phyloP scores from a whole-genome alignment of 2,797 vertebrate genomes.

The Tolypeutes matacus region DNA sequence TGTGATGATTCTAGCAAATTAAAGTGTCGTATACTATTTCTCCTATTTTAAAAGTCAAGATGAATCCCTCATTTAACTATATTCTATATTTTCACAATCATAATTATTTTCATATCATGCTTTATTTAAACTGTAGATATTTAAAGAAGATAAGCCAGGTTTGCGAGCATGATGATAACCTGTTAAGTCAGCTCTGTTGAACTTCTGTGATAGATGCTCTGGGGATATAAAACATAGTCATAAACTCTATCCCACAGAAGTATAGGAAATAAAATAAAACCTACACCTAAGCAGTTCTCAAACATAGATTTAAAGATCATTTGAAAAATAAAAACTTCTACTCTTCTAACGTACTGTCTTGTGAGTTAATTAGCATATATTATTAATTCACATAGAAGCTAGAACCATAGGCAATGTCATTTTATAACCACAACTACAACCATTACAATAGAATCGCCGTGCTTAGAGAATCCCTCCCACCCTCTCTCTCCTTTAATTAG shows the following conservation, averaged over 20 bases:
- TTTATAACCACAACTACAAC: neutral
- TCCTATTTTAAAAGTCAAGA: conserved; percentile 64
- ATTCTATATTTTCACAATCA: conserved; percentile 15
- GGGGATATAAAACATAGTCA: neutral
- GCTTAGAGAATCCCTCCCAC: neutral
- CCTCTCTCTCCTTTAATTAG: neutral
- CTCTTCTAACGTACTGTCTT: neutral
- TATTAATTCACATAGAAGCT: neutral
- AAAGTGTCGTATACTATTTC: conserved; percentile 69
- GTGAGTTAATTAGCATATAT: neutral
- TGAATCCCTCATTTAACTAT: conserved; percentile 65
- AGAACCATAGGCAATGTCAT: neutral
- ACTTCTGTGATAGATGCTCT: neutral
- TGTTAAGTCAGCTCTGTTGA: conserved; percentile 10
- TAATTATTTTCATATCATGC: neutral
- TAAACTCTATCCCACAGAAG: neutral
- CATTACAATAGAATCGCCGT: neutral
- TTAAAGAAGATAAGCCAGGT: neutral
- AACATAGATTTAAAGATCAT: conserved; percentile 30
- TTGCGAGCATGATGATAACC: neutral
- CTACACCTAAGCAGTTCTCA: neutral
- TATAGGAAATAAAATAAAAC: neutral
- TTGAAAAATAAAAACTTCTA: neutral
- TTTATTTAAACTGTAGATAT: conserved; percentile 11
- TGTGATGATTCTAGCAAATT: conserved; percentile 71